A percentile compares a stretch with the other conserved stretches of the same genome.
Evolutionary conservation across 1,140 invertebrate genomes (phyloP).

Genomic region (Bicyclus anynana): DNA sequence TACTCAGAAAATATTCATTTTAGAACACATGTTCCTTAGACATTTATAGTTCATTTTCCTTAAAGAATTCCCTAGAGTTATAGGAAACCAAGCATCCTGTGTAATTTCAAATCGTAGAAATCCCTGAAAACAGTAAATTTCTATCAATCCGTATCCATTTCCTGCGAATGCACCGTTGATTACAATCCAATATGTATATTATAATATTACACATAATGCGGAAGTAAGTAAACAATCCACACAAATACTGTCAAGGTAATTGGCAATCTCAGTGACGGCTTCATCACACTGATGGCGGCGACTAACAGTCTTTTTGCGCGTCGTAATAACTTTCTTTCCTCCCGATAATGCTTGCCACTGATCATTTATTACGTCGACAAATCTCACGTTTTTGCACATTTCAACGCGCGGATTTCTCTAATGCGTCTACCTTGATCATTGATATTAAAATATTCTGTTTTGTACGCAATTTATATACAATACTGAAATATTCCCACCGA

Average conservation of each 20-base stretch:
- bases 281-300: slow-evolving; percentile 29
- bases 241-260: slow-evolving; percentile 33
- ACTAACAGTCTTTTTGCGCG: slow-evolving; percentile 26
- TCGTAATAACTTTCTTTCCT: slow-evolving; percentile 28
- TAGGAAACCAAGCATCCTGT: too few species aligned
- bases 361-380: slow-evolving; percentile 27
- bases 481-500: too few species aligned
- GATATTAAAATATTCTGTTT: too few species aligned
- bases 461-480: too few species aligned
- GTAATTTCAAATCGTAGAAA: too few species aligned
- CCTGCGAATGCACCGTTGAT: background rate
- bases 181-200: background rate
- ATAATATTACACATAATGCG: background rate
- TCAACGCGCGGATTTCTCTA: slow-evolving; percentile 19
- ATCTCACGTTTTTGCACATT: slow-evolving; percentile 29
- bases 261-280: slow-evolving; percentile 34
- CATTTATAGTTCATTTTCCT: too few species aligned
- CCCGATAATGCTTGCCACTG: slow-evolving; percentile 14
- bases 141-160: background rate
- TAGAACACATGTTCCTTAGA: too few species aligned
- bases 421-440: slow-evolving; percentile 19
- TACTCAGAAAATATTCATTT: too few species aligned
- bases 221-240: slow-evolving; percentile 23
- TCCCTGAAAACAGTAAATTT: background rate
- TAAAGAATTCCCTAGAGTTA: too few species aligned